Conservation (phyloP, 53 echinoderm and acorn worm species). For the Holothuria leucospilota region DNA sequence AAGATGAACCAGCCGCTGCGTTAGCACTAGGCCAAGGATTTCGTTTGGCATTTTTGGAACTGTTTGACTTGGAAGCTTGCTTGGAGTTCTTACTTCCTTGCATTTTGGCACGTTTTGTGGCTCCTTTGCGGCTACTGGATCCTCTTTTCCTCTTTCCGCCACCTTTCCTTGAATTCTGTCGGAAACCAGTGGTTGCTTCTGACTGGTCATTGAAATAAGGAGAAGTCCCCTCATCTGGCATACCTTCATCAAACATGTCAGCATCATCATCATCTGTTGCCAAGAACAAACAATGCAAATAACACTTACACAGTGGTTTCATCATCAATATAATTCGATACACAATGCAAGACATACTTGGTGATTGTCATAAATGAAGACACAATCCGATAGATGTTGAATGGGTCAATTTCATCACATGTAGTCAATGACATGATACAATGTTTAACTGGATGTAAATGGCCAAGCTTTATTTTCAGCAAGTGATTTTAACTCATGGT, state of each 20-base stretch:
- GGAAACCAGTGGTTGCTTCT: background rate
- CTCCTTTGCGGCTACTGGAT: constrained; percentile 32
- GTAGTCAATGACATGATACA: too few relatives aligned
- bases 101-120: constrained; percentile 63
- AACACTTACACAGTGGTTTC: too few relatives aligned
- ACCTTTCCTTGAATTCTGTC: background rate
- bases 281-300: too few relatives aligned
- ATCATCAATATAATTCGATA: too few relatives aligned
- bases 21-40: constrained; percentile 14
- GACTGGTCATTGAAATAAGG: constrained; percentile 21
- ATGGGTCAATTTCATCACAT: too few relatives aligned
- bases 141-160: constrained; percentile 68
- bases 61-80: background rate
- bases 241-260: constrained; percentile 14
- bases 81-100: constrained; percentile 62
- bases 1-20: background rate
- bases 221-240: background rate
- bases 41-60: constrained; percentile 7
- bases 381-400: too few relatives aligned
- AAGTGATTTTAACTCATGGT: too few relatives aligned
- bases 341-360: too few relatives aligned
- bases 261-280: background rate
- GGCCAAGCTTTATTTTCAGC: too few relatives aligned
- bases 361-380: too few relatives aligned
- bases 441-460: too few relatives aligned